Conservation (phyloP, 1,140 invertebrate species). For the Cyclina sinensis region DNA sequence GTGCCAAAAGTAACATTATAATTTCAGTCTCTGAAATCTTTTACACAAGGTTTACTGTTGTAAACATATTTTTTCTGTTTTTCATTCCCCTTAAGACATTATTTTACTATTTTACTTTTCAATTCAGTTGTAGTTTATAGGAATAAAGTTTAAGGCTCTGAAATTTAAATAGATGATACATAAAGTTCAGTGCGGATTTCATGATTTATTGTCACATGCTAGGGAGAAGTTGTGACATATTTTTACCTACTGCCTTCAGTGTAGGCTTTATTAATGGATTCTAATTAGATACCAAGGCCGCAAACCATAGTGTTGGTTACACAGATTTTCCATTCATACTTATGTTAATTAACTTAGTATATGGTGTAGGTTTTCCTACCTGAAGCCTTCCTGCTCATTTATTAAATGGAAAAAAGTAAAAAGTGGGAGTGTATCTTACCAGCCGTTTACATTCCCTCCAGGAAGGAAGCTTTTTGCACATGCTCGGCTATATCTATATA, state of each 20-base stretch:
- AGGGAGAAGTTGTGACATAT: no score
- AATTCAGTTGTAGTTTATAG: no score
- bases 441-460: slow-evolving; percentile 13
- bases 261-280: slow-evolving; percentile 27
- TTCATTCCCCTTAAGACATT: no score
- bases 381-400: neutral
- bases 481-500: slow-evolving; percentile 13
- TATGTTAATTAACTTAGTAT: slow-evolving; percentile 25
- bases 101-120: no score
- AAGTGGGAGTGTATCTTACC: slow-evolving; percentile 10
- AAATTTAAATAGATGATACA: no score
- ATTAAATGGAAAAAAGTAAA: slow-evolving; percentile 3
- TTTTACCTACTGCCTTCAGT: neutral
- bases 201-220: no score
- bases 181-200: no score
- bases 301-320: slow-evolving; percentile 17
- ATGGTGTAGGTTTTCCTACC: neutral
- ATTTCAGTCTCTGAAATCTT: no score
- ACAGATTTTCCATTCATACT: slow-evolving; percentile 43
- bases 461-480: neutral
- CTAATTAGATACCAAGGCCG: slow-evolving; percentile 29
- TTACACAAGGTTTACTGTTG: no score
- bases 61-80: no score
- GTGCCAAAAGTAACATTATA: no score
- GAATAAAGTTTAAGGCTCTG: no score